Base-by-base conservation (phyloP, 2,113 vertebrate species). In the Corythaeola cristata region DNA sequence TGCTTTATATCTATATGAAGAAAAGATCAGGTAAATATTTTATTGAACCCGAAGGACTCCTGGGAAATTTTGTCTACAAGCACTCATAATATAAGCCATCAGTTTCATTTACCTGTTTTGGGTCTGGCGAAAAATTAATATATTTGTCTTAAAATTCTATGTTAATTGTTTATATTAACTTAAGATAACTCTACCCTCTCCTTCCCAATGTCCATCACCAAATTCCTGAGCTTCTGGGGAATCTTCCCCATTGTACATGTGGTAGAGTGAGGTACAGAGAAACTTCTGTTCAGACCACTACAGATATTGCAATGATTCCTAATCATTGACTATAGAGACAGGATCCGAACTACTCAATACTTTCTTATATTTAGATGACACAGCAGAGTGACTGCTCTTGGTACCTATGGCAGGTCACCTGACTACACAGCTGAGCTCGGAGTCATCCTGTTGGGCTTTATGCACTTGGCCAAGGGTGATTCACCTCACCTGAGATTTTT, bases 1-100 rank as follows among this genome's bases (percentile, higher is more conserved):
- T 78, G 21, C 24, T 68, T 62, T 95, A 27, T 72, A 83, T 93
- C 79, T 89, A 37, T 45, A 63, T 5, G 53, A 97, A 83, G 62
- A 88, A 49, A 85, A 97, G 49, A 80, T 59, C 19, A 9, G 52
- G 55, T n/a, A 94, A 87, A 85, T 96, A 96, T 50, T 47, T 47
- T 13, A 58, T 95, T 75, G 91, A 94, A 85, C 63, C 90, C 37
- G 33, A 41, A 80, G 95, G 87, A 91, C 83, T 90, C 39, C 35
- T 85, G 12, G 95, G 85, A 85, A 95, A 82, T 18, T 90, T 93
- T 90, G 20, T 64, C 76, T 90, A 55, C 72, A 88, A 74, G 60
- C 18, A 95, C 26, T 68, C 95, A 15, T 91, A 76, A 87, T 44
- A 80, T 47, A 90, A 89, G 30, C 6, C 12, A 58, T 60, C 55